Base-by-base conservation (phyloP, 2,888 invertebrate genomes). In the Dicranocentrus wangi region DNA sequence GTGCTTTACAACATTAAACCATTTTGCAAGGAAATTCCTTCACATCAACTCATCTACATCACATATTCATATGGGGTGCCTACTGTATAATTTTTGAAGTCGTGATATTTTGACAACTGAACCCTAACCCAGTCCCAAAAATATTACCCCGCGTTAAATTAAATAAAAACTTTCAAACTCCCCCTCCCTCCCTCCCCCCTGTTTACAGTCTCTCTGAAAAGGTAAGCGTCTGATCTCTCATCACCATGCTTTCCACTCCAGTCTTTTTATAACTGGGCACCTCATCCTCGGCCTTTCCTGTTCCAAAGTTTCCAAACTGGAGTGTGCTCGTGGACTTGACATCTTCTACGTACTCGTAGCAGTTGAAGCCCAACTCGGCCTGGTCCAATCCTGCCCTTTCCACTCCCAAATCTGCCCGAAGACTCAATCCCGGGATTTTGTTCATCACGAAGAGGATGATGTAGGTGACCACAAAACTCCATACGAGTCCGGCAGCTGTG, bases 351-450 rank as follows among this genome's bases (percentile, higher is more conserved):
- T 85, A 76, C 28, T 86, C 86, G 27, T 86, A 86, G 39, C 84
- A 83, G 51, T 68, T 79, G 25, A 85, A 71, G n/a, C 86, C 85
- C 43, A 85, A 65, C 47, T 86, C 83, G 1, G 82, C 82, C 17
- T 82, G 81, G 42, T 86, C 85, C n/a, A 86, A 60, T 19, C 85
- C 85, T 19, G 39, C 65, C 10, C 82, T 43, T 63, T 86, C 85
- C 21, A 51, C 76, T 5, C 65, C 82, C 17, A 77, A 13, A 1
- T 83, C 71, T 7, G 58, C 85, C 43, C 85, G 53, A 1, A 86
- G 72, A 75, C 82, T 83, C 43, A 86, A 32, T 1, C 85, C 85
- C 1, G 85, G 85, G 21, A 85, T 81, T 65, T 85, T 83, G 66
- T 85, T 83, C 83, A 84, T 83, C 1, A 83, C 58, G 51, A 58